These are phyloP conservation scores for Orthosia incerta DNA, from an alignment of 2,888 invertebrate species.

Conservation along the genomic window DNA sequence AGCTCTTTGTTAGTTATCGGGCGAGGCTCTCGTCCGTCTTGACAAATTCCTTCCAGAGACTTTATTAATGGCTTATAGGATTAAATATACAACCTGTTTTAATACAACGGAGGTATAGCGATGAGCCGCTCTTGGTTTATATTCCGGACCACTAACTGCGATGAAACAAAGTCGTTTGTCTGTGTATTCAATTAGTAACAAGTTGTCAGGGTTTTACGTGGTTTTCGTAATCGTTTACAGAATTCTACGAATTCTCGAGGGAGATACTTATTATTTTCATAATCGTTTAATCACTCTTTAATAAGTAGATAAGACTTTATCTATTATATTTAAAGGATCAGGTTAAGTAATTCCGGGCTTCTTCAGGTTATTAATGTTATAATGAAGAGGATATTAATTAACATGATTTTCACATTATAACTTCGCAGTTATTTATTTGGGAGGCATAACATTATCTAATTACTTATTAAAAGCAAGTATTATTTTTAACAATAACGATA, in stretches of 20 bases:
- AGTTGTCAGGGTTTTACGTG: slow-evolving; percentile 5
- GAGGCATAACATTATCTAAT: not conserved
- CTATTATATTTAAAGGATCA: not conserved
- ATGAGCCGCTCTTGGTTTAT: slow-evolving; percentile 28
- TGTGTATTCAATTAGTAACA: slow-evolving; percentile 23
- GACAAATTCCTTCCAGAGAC: slow-evolving; percentile 67
- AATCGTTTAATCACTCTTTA: not conserved
- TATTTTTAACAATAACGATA: slow-evolving; percentile 10
- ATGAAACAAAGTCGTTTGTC: slow-evolving; percentile 8
- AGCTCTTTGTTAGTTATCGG: slow-evolving; percentile 73
- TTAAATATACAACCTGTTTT: slow-evolving; percentile 59
- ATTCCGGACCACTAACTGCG: slow-evolving; percentile 29
- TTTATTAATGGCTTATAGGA: slow-evolving; percentile 68
- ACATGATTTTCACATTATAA: slow-evolving; percentile 12
- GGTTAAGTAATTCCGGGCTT: not conserved
- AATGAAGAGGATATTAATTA: slow-evolving; percentile 13
- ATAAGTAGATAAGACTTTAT: not conserved
- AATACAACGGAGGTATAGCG: slow-evolving; percentile 40
- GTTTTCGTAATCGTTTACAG: not conserved
- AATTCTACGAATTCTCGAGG: not conserved
- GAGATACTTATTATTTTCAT: not conserved
- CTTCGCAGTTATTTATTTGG: slow-evolving; percentile 15
- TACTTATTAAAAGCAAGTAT: not conserved
- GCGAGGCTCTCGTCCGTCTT: slow-evolving; percentile 59
- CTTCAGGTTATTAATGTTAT: not conserved